Evolutionary conservation across 2,888 invertebrate genomes (phyloP).

Genomic region (Limnephilus auricula): DNA sequence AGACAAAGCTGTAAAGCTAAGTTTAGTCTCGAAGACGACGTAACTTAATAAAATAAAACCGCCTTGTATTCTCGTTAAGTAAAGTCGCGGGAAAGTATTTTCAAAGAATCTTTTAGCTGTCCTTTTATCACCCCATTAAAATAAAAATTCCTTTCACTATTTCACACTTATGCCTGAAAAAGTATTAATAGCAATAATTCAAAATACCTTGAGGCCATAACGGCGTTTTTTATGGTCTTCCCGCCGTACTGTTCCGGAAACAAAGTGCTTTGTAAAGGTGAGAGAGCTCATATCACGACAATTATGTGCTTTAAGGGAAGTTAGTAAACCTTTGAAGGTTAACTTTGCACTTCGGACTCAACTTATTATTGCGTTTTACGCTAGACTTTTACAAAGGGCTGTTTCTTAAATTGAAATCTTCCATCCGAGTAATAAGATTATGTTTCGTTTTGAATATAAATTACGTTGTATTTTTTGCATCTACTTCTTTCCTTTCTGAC

Average conservation of each 20-base stretch:
- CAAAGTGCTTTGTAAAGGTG: constrained; percentile 61
- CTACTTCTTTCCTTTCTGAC: not conserved
- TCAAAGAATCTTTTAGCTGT: constrained; percentile 27
- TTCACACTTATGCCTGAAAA: constrained; percentile 63
- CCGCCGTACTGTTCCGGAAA: constrained; percentile 51
- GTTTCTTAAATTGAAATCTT: constrained; percentile 36
- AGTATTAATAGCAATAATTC: constrained; percentile 66
- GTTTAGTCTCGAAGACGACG: not conserved
- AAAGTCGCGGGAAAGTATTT: not conserved
- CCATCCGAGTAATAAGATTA: constrained; percentile 28
- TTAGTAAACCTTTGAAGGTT: constrained; percentile 61
- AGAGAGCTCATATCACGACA: constrained; percentile 63
- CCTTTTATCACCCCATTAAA: constrained; percentile 64
- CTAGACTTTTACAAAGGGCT: constrained; percentile 34
- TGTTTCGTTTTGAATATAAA: constrained; percentile 34
- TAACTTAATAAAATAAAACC: not conserved
- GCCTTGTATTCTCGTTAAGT: not conserved
- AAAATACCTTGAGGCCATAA: constrained; percentile 64
- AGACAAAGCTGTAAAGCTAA: not conserved
- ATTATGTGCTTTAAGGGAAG: constrained; percentile 60
- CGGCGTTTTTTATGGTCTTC: constrained; percentile 60
- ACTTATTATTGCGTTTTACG: constrained; percentile 18
- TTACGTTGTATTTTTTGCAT: not conserved
- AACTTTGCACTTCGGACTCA: constrained; percentile 44
- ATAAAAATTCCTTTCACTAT: constrained; percentile 59